phyloP scores from a whole-genome alignment of 2,797 vertebrate species.

The Macropus fuliginosus region DNA sequence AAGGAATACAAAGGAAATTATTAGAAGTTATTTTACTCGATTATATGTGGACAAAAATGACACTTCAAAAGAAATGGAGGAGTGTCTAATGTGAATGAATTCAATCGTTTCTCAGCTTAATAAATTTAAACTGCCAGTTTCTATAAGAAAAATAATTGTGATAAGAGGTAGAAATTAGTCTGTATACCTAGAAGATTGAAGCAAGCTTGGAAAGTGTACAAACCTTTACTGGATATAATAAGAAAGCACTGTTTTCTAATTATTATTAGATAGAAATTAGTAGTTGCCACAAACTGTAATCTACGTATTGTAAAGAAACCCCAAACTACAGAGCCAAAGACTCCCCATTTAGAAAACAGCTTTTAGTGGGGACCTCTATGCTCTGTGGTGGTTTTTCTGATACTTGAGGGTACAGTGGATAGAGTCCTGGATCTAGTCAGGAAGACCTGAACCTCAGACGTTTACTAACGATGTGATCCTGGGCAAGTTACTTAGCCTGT shows the following conservation, averaged over 20 bases:
- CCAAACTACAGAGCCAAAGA: neutral
- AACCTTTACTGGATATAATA: conserved; percentile 31
- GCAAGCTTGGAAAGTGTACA: neutral
- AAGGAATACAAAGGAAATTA: neutral
- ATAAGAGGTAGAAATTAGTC: neutral
- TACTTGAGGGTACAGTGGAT: neutral
- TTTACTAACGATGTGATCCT: neutral
- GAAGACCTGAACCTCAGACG: neutral
- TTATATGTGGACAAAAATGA: neutral
- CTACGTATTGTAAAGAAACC: conserved; percentile 10
- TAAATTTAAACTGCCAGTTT: conserved; percentile 41
- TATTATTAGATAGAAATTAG: no score
- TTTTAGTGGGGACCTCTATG: neutral
- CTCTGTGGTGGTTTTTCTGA: neutral
- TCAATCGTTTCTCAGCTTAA: conserved; percentile 40
- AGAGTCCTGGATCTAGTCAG: neutral
- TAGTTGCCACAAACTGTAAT: neutral
- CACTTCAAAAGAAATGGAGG: conserved; percentile 14
- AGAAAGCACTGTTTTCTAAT: conserved; percentile 34
- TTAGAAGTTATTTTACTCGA: neutral
- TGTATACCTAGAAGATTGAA: neutral
- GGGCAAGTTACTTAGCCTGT: neutral
- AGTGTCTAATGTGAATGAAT: conserved; percentile 13
- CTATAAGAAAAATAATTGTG: conserved; percentile 31
- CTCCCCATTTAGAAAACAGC: neutral